phyloP scores from a whole-genome alignment of 2,888 invertebrate genomes.

The Oxycera nigricornis region DNA sequence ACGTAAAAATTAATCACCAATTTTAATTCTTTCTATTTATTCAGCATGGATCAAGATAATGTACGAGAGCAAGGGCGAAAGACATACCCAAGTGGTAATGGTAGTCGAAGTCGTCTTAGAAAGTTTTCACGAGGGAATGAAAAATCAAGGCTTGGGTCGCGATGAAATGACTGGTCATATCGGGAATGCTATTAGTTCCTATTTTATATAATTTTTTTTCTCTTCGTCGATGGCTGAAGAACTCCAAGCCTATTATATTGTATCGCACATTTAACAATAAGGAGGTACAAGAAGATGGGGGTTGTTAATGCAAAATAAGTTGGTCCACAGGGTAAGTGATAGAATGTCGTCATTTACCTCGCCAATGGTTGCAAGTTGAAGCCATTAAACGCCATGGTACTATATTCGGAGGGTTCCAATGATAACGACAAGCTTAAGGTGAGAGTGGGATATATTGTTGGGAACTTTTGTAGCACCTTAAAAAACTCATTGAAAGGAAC shows the following conservation, averaged over 20 bases:
- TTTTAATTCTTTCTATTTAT: slow-evolving; percentile 49
- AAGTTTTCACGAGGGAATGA: background rate
- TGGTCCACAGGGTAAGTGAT: slow-evolving; percentile 22
- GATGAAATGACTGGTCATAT: slow-evolving; percentile 31
- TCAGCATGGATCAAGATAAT: slow-evolving; percentile 29
- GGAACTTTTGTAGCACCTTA: too few species aligned
- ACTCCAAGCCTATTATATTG: slow-evolving; percentile 26
- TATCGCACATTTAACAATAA: slow-evolving; percentile 25
- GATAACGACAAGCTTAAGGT: background rate
- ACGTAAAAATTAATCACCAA: slow-evolving; percentile 50
- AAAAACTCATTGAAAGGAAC: too few species aligned
- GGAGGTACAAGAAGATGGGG: slow-evolving; percentile 8
- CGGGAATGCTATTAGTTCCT: slow-evolving; percentile 29
- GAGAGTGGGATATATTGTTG: too few species aligned
- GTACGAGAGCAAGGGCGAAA: background rate
- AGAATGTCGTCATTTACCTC: slow-evolving; percentile 44
- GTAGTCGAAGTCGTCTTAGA: background rate
- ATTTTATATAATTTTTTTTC: background rate
- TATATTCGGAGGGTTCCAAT: slow-evolving; percentile 41
- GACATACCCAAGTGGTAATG: background rate
- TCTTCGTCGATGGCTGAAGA: background rate
- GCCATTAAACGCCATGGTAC: slow-evolving; percentile 47
- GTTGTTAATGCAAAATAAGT: background rate
- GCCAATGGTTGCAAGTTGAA: slow-evolving; percentile 44
- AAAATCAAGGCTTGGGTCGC: slow-evolving; percentile 16